phyloP scores from a whole-genome alignment of 2,888 invertebrate species.

The Rosalia funebris region DNA sequence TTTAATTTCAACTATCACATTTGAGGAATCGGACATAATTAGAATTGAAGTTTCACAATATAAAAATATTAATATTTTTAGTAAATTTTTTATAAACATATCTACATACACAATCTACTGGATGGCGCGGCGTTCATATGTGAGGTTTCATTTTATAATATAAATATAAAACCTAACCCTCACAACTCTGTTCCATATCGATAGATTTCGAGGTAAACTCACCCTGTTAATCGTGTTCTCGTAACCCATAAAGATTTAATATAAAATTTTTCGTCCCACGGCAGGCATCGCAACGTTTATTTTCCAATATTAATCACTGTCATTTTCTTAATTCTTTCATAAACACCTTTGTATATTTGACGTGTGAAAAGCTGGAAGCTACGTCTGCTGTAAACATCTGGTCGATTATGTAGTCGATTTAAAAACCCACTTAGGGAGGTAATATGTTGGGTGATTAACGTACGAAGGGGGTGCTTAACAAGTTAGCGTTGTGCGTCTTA shows the following conservation, averaged over 20 bases:
- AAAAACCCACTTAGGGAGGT: conserved; percentile 31
- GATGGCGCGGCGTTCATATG: too few species aligned
- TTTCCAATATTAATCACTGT: conserved; percentile 18
- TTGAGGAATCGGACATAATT: too few species aligned
- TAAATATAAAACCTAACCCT: too few species aligned
- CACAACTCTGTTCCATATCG: too few species aligned
- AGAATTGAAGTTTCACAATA: too few species aligned
- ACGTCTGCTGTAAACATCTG: conserved; percentile 29
- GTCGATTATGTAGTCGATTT: conserved; percentile 24
- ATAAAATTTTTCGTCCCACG: neutral
- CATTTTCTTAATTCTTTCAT: conserved; percentile 13
- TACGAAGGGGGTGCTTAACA: conserved; percentile 28
- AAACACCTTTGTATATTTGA: conserved; percentile 22
- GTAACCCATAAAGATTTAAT: neutral
- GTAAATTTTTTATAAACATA: too few species aligned
- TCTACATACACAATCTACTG: too few species aligned
- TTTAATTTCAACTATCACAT: too few species aligned
- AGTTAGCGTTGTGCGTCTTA: conserved; percentile 20
- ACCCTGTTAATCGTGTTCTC: too few species aligned
- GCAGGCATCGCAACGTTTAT: conserved; percentile 1
- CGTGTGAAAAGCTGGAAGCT: conserved; percentile 16
- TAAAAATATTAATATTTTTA: too few species aligned
- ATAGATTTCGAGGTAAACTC: too few species aligned
- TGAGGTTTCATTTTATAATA: too few species aligned
- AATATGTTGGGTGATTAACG: conserved; percentile 29